Conservation (phyloP, 2,113 vertebrate genomes). For the Marmota flaviventris region DNA sequence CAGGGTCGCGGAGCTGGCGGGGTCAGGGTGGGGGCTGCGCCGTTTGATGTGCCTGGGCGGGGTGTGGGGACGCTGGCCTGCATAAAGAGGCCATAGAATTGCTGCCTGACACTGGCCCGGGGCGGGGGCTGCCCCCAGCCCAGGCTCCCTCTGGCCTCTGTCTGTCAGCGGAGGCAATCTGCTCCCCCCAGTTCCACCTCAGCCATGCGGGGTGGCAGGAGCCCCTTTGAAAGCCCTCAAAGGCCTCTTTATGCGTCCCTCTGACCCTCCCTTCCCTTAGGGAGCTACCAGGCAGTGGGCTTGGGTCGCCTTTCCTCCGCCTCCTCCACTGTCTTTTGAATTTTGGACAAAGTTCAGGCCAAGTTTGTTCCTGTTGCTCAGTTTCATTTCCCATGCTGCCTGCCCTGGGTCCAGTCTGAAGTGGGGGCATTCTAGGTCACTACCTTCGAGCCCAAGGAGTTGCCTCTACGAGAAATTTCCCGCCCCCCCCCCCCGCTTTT, state of each 20-base stretch:
- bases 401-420: background rate
- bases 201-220: background rate
- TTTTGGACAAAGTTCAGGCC: constrained; percentile 78
- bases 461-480: background rate
- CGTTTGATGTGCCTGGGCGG: background rate
- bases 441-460: background rate
- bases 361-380: constrained; percentile 53
- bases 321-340: constrained; percentile 59
- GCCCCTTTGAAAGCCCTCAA: constrained; percentile 79
- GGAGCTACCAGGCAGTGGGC: constrained; percentile 12
- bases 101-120: constrained; percentile 16
- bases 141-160: constrained; percentile 36
- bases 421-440: background rate
- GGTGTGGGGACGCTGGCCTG: constrained; percentile 24
- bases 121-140: background rate
- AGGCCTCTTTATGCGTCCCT: constrained; percentile 70
- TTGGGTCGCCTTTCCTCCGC: background rate
- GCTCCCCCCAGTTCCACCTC: constrained; percentile 36
- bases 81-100: constrained; percentile 65
- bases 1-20: background rate
- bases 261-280: constrained; percentile 66
- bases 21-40: constrained; percentile 70
- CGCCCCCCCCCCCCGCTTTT: background rate
- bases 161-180: background rate
- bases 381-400: background rate